phyloP scores from a whole-genome alignment of 1,140 invertebrate genomes.

The Halotydeus destructor region DNA sequence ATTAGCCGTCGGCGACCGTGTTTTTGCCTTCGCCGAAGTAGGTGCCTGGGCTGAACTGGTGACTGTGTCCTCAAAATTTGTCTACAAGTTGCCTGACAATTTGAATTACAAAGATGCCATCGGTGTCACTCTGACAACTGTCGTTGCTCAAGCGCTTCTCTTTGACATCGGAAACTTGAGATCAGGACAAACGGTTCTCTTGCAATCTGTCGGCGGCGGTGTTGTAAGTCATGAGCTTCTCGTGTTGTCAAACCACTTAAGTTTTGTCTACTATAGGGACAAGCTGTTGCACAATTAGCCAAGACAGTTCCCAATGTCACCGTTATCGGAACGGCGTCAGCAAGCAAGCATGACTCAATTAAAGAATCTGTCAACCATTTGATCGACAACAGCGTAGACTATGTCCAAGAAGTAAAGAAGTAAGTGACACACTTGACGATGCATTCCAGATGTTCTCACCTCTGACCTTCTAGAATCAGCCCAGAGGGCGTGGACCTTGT shows the following conservation, averaged over 20 bases:
- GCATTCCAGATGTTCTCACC: constrained; percentile 14
- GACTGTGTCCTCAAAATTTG: constrained; percentile 45
- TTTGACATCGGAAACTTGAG: constrained; percentile 56
- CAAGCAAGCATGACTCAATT: constrained; percentile 56
- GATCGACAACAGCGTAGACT: constrained; percentile 51
- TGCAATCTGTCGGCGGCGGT: constrained; percentile 66
- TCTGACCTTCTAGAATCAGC: constrained; percentile 32
- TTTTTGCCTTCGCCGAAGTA: constrained; percentile 59
- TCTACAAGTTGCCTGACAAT: constrained; percentile 51
- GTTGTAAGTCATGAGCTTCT: constrained; percentile 44
- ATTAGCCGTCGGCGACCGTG: constrained; percentile 47
- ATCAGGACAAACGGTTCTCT: constrained; percentile 51
- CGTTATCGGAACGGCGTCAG: constrained; percentile 62
- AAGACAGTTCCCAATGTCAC: constrained; percentile 58
- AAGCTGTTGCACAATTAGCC: constrained; percentile 55
- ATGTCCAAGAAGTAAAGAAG: constrained; percentile 61
- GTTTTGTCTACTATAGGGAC: constrained; percentile 35
- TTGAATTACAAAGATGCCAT: constrained; percentile 48
- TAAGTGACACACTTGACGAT: constrained; percentile 26
- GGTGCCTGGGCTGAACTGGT: constrained; percentile 66
- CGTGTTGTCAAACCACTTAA: not conserved
- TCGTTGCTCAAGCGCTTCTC: constrained; percentile 60
- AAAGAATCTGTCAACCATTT: constrained; percentile 50
- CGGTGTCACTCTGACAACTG: constrained; percentile 61
- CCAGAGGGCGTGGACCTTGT: constrained; percentile 66